Percentiles rank a stretch among this genome's conserved stretches.
These are phyloP conservation scores for Noctua comes DNA, from an alignment of 2,888 invertebrate species.

Conservation along the genomic window DNA sequence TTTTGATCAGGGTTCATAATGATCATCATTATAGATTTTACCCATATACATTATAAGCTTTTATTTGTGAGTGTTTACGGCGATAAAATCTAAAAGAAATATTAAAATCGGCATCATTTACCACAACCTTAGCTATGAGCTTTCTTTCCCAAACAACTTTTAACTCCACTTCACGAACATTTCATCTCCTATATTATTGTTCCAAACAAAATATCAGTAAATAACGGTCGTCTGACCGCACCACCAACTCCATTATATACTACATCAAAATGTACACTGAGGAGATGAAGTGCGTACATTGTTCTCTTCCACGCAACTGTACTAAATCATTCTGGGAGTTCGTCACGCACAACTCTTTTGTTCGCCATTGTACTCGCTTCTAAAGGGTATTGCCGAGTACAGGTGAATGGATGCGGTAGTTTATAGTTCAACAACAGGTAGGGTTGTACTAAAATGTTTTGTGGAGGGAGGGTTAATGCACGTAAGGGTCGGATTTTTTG, in stretches of 20 bases:
- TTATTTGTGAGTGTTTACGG: neutral
- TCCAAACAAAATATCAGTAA: slow-evolving; percentile 30
- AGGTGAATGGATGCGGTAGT: slow-evolving; percentile 64
- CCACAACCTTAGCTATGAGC: neutral
- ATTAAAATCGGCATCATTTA: neutral
- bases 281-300: slow-evolving; percentile 65
- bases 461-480: slow-evolving; percentile 37
- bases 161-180: neutral
- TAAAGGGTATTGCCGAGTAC: slow-evolving; percentile 62
- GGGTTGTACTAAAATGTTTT: slow-evolving; percentile 59
- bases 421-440: slow-evolving; percentile 62
- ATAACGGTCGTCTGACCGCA: slow-evolving; percentile 41
- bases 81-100: neutral
- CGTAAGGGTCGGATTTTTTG: slow-evolving; percentile 54
- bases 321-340: slow-evolving; percentile 70
- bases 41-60: no score
- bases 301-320: slow-evolving; percentile 66
- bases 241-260: slow-evolving; percentile 53
- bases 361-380: slow-evolving; percentile 67
- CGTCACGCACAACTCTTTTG: slow-evolving; percentile 75
- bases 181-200: neutral
- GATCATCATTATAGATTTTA: neutral
- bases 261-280: slow-evolving; percentile 54
- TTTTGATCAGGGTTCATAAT: neutral
- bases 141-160: neutral